These are phyloP conservation scores for Pocillopora meandrina DNA, from an alignment of 92 coral and sea anemone genomes.

Conservation along the genomic window DNA sequence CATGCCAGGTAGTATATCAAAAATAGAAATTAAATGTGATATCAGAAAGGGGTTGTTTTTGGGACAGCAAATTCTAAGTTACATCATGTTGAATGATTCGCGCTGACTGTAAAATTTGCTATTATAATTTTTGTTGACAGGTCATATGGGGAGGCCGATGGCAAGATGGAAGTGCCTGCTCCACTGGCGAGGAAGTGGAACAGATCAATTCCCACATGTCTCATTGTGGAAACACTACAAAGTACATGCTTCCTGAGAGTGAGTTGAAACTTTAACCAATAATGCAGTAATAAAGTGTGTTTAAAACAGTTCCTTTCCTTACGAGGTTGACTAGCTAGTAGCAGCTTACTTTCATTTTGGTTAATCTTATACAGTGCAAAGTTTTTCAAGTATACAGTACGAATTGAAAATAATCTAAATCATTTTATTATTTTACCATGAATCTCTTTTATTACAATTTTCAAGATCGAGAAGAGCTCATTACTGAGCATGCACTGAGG, in stretches of 20 bases:
- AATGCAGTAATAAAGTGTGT: too few species aligned
- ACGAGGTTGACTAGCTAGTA: too few species aligned
- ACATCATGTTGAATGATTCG: neutral
- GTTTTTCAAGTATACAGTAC: too few species aligned
- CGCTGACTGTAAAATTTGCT: neutral
- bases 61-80: constrained; percentile 43
- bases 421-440: constrained; percentile 23
- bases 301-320: too few species aligned
- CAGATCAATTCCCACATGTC: constrained; percentile 64
- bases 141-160: constrained; percentile 66
- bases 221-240: constrained; percentile 62
- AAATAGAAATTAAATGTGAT: neutral
- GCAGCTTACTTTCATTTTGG: too few species aligned
- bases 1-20: constrained; percentile 5
- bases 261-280: too few species aligned
- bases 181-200: constrained; percentile 65
- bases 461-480: too few species aligned
- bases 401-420: too few species aligned
- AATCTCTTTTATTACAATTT: constrained; percentile 25
- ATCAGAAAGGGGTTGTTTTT: constrained; percentile 46
- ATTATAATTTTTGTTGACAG: neutral
- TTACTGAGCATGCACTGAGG: constrained; percentile 51
- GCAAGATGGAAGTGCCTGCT: constrained; percentile 63
- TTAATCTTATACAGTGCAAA: too few species aligned
- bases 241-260: constrained; percentile 47